Evolutionary conservation across 1,140 invertebrate species (phyloP).

Genomic region (Halotydeus destructor): DNA sequence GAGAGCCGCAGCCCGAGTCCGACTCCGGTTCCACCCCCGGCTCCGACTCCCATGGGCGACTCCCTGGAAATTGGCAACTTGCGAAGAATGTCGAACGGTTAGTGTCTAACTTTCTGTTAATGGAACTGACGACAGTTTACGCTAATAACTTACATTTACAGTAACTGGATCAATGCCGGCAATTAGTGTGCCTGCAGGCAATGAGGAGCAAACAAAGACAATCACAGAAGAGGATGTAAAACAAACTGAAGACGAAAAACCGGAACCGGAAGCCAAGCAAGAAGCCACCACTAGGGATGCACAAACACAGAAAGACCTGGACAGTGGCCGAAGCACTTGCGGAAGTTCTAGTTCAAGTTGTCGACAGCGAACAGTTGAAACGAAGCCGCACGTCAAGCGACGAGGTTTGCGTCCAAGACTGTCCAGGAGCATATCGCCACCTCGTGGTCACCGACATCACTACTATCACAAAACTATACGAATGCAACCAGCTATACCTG

Average conservation of each 20-base stretch:
- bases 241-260: not conserved
- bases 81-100: too few species aligned
- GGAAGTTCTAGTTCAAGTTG: not conserved
- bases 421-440: conserved; percentile 2
- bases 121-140: too few species aligned
- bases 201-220: not conserved
- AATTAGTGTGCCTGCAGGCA: not conserved
- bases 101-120: too few species aligned
- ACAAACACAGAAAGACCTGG: conserved; percentile 11
- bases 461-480: conserved; percentile 3
- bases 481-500: conserved; percentile 11
- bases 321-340: conserved; percentile 8
- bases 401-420: not conserved
- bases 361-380: conserved; percentile 5
- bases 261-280: conserved; percentile 1
- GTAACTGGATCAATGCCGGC: conserved; percentile 5
- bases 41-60: too few species aligned
- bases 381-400: not conserved
- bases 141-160: conserved; percentile 13
- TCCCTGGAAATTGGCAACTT: too few species aligned
- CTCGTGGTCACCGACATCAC: not conserved
- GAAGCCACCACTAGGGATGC: conserved; percentile 3
- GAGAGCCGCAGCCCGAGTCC: too few species aligned
- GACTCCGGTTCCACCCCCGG: too few species aligned
- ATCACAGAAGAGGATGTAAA: not conserved